Percentiles rank a stretch among this genome's conserved stretches.
These are phyloP conservation scores for Brassicogethes aeneus DNA, from an alignment of 2,888 invertebrate genomes.

Conservation along the genomic window DNA sequence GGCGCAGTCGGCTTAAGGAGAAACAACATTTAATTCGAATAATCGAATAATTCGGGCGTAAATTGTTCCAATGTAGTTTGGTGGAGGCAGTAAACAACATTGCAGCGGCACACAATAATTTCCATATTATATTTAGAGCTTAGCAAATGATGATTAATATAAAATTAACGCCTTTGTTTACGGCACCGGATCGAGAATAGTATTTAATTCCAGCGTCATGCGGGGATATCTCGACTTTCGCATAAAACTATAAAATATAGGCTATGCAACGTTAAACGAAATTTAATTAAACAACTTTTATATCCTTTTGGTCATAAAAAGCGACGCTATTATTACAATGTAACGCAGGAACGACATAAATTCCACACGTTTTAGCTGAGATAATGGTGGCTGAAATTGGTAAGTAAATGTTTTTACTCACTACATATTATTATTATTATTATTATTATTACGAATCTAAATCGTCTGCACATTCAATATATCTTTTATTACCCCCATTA, in stretches of 20 bases:
- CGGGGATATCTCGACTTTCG: slow-evolving; percentile 27
- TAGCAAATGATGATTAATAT: slow-evolving; percentile 20
- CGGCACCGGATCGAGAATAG: slow-evolving; percentile 21
- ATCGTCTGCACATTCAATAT: too few relatives aligned
- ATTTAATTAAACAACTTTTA: slow-evolving; percentile 42
- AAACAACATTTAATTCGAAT: not conserved
- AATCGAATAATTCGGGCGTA: not conserved
- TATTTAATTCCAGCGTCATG: slow-evolving; percentile 25
- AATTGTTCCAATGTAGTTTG: not conserved
- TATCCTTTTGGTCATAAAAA: slow-evolving; percentile 37
- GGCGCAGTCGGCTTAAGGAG: too few relatives aligned
- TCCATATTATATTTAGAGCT: slow-evolving; percentile 13
- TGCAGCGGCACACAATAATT: slow-evolving; percentile 6
- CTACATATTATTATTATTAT: slow-evolving; percentile 10
- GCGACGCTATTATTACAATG: slow-evolving; percentile 37
- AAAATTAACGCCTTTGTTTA: slow-evolving; percentile 25
- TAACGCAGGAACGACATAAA: slow-evolving; percentile 34
- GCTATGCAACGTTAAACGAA: slow-evolving; percentile 38
- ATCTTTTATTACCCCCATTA: not conserved
- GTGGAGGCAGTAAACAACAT: not conserved
- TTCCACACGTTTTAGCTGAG: slow-evolving; percentile 31
- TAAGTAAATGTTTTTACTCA: slow-evolving; percentile 19
- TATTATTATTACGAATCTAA: slow-evolving; percentile 5
- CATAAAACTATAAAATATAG: slow-evolving; percentile 36
- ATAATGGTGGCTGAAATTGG: slow-evolving; percentile 23